These are phyloP conservation scores for Macrotis lagotis DNA, from an alignment of 2,113 vertebrate genomes.

Conservation along the genomic window DNA sequence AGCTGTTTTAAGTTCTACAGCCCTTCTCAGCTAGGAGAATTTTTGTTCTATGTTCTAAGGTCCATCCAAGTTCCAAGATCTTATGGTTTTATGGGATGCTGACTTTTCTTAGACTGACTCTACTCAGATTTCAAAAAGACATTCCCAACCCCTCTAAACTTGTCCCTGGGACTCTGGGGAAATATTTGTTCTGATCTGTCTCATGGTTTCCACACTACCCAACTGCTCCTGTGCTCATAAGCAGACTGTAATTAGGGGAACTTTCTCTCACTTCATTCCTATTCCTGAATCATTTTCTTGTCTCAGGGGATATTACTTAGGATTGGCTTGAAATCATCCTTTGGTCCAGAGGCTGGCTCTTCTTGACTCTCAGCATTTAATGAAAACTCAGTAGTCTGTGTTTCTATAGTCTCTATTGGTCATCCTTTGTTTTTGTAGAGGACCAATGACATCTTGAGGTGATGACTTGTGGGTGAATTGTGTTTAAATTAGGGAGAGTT, in stretches of 20 bases:
- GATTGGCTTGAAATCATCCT: neutral
- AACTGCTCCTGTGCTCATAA: too few species aligned
- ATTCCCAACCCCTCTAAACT: too few species aligned
- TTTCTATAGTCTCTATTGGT: too few species aligned
- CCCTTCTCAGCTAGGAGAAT: too few species aligned
- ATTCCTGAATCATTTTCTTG: neutral
- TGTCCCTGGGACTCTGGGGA: neutral
- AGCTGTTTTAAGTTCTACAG: too few species aligned
- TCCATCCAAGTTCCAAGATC: neutral
- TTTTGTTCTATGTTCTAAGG: too few species aligned
- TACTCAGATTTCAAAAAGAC: too few species aligned
- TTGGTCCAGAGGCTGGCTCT: neutral
- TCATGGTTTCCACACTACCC: neutral
- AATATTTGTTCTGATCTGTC: neutral
- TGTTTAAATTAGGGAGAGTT: neutral
- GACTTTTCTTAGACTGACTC: too few species aligned
- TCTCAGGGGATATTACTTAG: neutral
- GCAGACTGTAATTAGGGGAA: too few species aligned
- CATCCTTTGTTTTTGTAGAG: neutral
- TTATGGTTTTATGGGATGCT: neutral
- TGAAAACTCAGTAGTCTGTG: too few species aligned
- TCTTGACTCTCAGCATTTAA: neutral
- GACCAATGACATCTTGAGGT: neutral
- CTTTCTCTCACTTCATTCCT: neutral
- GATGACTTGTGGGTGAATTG: neutral